Conservation (phyloP, 2,888 invertebrate species). For the Labia minor region DNA sequence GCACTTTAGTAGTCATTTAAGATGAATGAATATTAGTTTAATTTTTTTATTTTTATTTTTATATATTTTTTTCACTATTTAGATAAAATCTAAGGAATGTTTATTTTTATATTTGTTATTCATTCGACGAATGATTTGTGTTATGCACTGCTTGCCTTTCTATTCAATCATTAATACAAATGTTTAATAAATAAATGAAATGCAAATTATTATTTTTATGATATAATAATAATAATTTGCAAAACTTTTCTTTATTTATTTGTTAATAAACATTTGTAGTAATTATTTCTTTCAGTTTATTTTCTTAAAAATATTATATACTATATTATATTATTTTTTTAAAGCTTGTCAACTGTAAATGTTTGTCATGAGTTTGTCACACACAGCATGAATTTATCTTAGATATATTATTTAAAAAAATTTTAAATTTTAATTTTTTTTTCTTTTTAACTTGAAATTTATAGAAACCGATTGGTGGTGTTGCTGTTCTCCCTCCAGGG, state of each 20-base stretch:
- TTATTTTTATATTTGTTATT: not conserved
- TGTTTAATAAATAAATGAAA: not conserved
- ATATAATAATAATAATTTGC: not conserved
- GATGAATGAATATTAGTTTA: conserved; percentile 3
- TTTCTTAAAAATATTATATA: too few species aligned
- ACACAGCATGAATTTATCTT: too few species aligned
- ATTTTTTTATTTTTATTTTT: conserved; percentile 18
- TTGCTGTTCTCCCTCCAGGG: conserved; percentile 67
- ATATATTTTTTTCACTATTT: not conserved
- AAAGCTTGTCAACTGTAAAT: too few species aligned
- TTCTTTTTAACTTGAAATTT: conserved; percentile 32
- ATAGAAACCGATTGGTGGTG: conserved; percentile 74
- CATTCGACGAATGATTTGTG: too few species aligned
- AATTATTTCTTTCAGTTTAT: too few species aligned
- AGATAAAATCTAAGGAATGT: conserved; percentile 2
- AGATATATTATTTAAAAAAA: too few species aligned
- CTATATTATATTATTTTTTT: too few species aligned
- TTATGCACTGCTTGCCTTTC: too few species aligned
- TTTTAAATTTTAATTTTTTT: too few species aligned
- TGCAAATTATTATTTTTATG: not conserved
- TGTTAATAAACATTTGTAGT: too few species aligned
- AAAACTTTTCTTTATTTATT: not conserved
- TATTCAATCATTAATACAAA: too few species aligned
- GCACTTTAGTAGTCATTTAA: not conserved
- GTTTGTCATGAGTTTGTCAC: too few species aligned